Conservation (phyloP, 2,113 vertebrate species). For the Rhipidura dahli region DNA sequence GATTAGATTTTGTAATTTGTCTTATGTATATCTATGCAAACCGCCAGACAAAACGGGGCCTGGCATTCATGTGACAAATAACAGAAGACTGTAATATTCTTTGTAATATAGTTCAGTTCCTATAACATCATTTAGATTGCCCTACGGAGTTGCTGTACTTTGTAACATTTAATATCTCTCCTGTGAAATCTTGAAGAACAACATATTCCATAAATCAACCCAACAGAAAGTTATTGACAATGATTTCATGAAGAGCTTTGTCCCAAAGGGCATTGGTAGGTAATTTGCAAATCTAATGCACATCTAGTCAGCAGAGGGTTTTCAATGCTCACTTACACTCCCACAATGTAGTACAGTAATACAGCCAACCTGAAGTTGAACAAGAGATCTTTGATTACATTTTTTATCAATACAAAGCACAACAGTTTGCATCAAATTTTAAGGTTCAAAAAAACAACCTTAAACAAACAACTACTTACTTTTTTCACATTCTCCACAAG, state of each 20-base stretch:
- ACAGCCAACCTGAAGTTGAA: background rate
- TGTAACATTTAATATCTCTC: slow-evolving; percentile 18
- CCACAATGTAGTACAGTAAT: background rate
- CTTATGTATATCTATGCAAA: background rate
- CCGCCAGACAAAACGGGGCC: background rate
- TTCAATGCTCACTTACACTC: background rate
- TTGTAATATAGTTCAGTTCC: background rate
- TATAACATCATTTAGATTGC: background rate
- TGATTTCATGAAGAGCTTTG: background rate
- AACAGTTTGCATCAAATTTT: background rate
- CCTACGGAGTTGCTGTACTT: background rate
- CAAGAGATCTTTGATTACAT: background rate
- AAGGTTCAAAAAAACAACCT: background rate
- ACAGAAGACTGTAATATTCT: slow-evolving; percentile 24
- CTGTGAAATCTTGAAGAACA: background rate
- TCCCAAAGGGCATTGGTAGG: background rate
- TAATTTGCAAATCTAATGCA: background rate
- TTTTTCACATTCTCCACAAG: background rate
- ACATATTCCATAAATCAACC: background rate
- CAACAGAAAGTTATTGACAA: background rate
- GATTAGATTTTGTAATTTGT: slow-evolving; percentile 37
- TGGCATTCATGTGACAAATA: background rate
- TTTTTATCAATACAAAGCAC: background rate
- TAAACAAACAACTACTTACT: background rate
- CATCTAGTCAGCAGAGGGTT: background rate